Evolutionary conservation across 1,140 invertebrate species (phyloP), one percentile per base, ranked within the genome.

Genomic region (Protaetia brevitarsis): DNA sequence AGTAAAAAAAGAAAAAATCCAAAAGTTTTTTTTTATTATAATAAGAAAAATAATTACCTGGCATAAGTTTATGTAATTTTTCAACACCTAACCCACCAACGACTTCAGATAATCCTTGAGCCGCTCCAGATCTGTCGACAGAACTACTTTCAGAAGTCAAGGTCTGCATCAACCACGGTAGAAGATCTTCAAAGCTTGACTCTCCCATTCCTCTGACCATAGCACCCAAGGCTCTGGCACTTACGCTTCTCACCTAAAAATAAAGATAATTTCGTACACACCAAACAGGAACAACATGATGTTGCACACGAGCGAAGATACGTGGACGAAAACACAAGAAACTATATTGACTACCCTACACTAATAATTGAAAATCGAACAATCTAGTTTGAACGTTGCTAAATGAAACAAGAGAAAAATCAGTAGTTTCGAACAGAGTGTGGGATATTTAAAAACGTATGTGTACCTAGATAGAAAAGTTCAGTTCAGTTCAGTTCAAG

Each of bases 131-230:
- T 66, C 92, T 85, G 81, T 99, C 97, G 11, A 99, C 97, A 68
- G 94, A 95, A 74, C 93, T 97, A 1, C 86, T 86, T 80, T 98
- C 96, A 0, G 95, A 97, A 0, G 97, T 97, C n/a, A 99, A 82
- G 1, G 95, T 99, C 79, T 95, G 89, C 95, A 99, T 99, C 21
- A 99, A 81, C 97, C 98, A 99, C 6, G 97, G 96, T 62, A 99
- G 81, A 21, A 97, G 80, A 79, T 97, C 94, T 75, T 98, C 94
- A 80, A 98, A 97, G 72, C 91, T 94, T 28, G 88, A 88, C 82
- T 98, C 96, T 19, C 96, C 97, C 90, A 98, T 97, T 67, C 96
- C 96, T 36, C 88, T 83, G 7, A 99, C 95, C 95, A 99, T 99
- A 0, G 97, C 95, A 31, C 97, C 98, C 3, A 99, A 82, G 11